phyloP scores from a whole-genome alignment of 1,140 invertebrate genomes.

The Diabrotica undecimpunctata region DNA sequence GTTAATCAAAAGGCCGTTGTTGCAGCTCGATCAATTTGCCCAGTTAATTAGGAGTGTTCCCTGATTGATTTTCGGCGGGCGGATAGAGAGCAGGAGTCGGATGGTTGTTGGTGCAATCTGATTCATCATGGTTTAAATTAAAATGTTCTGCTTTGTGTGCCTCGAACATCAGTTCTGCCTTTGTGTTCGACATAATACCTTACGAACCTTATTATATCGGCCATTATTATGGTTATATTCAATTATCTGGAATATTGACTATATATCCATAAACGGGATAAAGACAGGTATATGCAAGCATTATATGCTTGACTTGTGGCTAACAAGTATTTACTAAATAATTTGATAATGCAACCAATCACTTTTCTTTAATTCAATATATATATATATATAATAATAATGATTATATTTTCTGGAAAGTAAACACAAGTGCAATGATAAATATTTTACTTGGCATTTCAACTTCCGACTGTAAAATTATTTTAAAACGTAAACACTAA shows the following conservation, averaged over 20 bases:
- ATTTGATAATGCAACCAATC: too few relatives aligned
- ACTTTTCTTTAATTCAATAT: too few relatives aligned
- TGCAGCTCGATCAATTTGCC: slow-evolving; percentile 1
- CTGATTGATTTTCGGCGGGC: background rate
- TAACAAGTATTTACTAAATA: too few relatives aligned
- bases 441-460: too few relatives aligned
- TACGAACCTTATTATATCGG: background rate
- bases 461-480: too few relatives aligned
- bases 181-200: slow-evolving; percentile 2
- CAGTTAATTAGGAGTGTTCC: background rate
- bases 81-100: slow-evolving; percentile 1
- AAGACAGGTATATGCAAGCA: background rate
- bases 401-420: too few relatives aligned
- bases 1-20: background rate
- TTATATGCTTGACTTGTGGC: background rate
- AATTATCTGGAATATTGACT: slow-evolving; percentile 1
- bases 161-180: slow-evolving; percentile 1
- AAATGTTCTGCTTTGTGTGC: slow-evolving; percentile 2
- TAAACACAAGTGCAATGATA: too few relatives aligned
- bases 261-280: background rate
- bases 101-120: background rate
- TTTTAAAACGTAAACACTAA: too few relatives aligned
- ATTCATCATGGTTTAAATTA: background rate
- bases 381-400: too few relatives aligned
- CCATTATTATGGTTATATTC: slow-evolving; percentile 1